Base-by-base conservation (phyloP, 2,888 invertebrate genomes). In the Adineta ricciae region DNA sequence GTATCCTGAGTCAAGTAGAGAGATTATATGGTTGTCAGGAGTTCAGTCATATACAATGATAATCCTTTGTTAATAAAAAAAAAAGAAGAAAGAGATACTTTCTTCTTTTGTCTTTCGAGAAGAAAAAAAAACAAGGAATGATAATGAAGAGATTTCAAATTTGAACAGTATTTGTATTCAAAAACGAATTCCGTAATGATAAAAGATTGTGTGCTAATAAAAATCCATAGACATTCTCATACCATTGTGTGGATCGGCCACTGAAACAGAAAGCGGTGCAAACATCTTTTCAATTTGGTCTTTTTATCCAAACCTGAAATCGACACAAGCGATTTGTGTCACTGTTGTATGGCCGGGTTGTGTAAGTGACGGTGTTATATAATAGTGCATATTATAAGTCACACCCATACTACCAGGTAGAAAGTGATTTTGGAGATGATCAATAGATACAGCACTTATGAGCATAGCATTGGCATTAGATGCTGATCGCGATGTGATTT, bases 381-480 rank as follows among this genome's bases (percentile, higher is more conserved):
- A 78, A 78, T 41, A 78, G 41, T 78, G n/a, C n/a, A n/a, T 41
- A 78, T 78, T 19, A 78, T 78, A n/a, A n/a, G 41, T 78, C 9
- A 41, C 14, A 19, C 78, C 78, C 24, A 78, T 78, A 78, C 38
- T 24, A 24, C 78, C 78, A 2, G 78, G 78, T 41, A 78, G 41
- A 78, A 78, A 78, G 41, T 78, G 78, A 78, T 78, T 78, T 78
- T 78, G 78, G 24, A 78, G 24, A 78, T 78, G 78, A 78, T 78
- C 78, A 21, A 78, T 78, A 11, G 78, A 78, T 41, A 78, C 14
- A n/a, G 41, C 38, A 21, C 78, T 41, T 24, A 78, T 41, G 4
- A 78, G n/a, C 9, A 78, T 78, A n/a, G 41, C 78, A 78, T 78
- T 78, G 0, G 41, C n/a, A 78, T 41, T 14, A 78, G 41, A 19